These are phyloP conservation scores for Zaprionus lineosus DNA, from an alignment of 2,888 invertebrate genomes.

Conservation along the genomic window DNA sequence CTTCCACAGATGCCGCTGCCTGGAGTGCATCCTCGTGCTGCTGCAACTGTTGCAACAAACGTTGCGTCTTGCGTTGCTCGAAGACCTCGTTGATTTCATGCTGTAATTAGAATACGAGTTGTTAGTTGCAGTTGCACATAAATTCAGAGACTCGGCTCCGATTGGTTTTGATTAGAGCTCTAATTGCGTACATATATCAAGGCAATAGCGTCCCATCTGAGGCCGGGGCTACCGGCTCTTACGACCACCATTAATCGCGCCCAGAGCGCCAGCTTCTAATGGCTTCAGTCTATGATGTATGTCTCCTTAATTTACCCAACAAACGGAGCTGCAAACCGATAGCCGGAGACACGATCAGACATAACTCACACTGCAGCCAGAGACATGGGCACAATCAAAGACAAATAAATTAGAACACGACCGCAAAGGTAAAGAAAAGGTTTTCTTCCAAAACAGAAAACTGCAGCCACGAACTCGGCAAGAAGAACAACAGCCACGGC, in stretches of 20 bases:
- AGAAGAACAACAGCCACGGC: conserved; percentile 26
- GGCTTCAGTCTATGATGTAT: conserved; percentile 65
- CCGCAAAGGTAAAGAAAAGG: conserved; percentile 57
- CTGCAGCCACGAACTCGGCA: conserved; percentile 60
- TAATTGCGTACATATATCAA: conserved; percentile 73
- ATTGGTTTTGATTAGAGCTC: conserved; percentile 66
- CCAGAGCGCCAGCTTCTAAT: conserved; percentile 59
- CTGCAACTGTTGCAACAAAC: conserved; percentile 59
- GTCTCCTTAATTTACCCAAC: conserved; percentile 62
- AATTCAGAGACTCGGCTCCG: conserved; percentile 32
- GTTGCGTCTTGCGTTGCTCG: conserved; percentile 80
- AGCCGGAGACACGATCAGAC: conserved; percentile 52
- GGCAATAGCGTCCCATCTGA: too few species aligned
- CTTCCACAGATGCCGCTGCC: conserved; percentile 37
- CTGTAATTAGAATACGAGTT: conserved; percentile 70
- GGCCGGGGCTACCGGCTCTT: too few species aligned
- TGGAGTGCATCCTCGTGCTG: conserved; percentile 37
- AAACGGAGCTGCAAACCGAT: conserved; percentile 6
- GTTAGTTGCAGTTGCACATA: conserved; percentile 49
- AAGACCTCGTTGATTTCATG: conserved; percentile 83
- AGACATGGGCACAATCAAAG: conserved; percentile 74
- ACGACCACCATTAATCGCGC: conserved; percentile 47
- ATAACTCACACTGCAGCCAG: conserved; percentile 38
- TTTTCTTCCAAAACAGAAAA: conserved; percentile 40
- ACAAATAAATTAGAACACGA: conserved; percentile 78